Evolutionary conservation across 2,113 vertebrate species (phyloP).

Genomic region (Pontoporia blainvillei): DNA sequence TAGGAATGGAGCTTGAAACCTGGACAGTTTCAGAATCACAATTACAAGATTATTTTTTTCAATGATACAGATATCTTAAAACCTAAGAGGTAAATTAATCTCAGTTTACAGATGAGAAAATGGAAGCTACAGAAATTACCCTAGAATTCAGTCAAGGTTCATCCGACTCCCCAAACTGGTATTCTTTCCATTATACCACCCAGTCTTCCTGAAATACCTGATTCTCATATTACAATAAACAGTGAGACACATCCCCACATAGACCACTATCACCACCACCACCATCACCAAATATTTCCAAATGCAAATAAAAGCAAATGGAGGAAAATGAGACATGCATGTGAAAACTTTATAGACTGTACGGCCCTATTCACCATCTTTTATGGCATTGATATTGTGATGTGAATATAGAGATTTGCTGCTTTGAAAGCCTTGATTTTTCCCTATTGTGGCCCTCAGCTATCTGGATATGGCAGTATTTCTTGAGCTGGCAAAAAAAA

Average conservation of each 20-base stretch:
- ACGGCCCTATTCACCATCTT: neutral
- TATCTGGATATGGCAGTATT: neutral
- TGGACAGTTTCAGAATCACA: neutral
- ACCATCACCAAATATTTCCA: neutral
- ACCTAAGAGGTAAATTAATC: neutral
- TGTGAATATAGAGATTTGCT: neutral
- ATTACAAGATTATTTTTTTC: neutral
- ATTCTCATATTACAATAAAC: neutral
- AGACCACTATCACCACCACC: neutral
- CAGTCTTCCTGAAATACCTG: neutral
- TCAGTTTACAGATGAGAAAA: neutral
- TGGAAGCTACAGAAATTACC: neutral
- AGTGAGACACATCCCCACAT: too few species aligned
- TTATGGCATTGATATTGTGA: neutral
- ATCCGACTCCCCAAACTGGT: too few species aligned
- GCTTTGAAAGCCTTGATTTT: neutral
- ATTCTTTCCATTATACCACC: neutral
- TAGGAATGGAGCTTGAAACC: neutral
- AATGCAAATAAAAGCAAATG: neutral
- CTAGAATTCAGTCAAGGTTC: neutral
- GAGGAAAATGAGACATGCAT: neutral
- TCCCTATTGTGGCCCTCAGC: constrained; percentile 4
- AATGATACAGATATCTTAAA: neutral
- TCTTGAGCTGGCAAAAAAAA: neutral
- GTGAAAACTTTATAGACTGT: neutral